Evolutionary conservation across 2,888 invertebrate genomes (phyloP), one percentile per base, ranked within the genome.

Genomic region (Stratiomys singularior): DNA sequence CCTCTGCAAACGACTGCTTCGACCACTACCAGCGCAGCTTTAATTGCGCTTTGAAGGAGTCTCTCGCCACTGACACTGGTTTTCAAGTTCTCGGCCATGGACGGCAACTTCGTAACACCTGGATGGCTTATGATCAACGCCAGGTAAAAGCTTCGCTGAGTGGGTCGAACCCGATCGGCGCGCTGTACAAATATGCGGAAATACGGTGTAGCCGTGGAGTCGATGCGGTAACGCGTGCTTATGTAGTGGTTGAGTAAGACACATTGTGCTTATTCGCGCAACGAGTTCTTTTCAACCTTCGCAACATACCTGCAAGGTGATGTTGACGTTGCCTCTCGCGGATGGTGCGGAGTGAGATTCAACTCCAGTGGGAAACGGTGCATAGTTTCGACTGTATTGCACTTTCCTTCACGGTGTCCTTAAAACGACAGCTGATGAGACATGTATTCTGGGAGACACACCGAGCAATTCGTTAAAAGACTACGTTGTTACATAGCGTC

Each of bases 31-130:
- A 69, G 21, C 13, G n/a, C 71, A 25, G 47, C 52, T 28, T 9
- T 27, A 27, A 13, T 13, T 58, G 37, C 74, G 28, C 74, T n/a
- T n/a, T n/a, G n/a, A n/a, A n/a, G n/a, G n/a, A n/a, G n/a, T n/a
- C n/a, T n/a, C 37, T 60, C 60, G 37, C 66, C 67, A 52, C 52
- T 27, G 66, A 23, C 27, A 11, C 52, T 60, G 25, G 28, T 28
- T 67, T 77, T 77, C 77, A 77, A 77, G 77, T 77, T 77, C 77
- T 77, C 77, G 77, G 77, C 77, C 77, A 77, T 37, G 77, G 77
- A 71, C 77, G 67, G 21, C 30, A 13, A 63, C 64, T 46, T 47
- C 76, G 60, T 30, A 74, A 37, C 72, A 56, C 60, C 74, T 37
- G 58, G 74, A 58, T 18, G 9, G 69, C 27, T 56, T 25, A 58